A percentile compares a stretch with the other conserved stretches of the same genome.
Evolutionary conservation across 2,113 vertebrate species (phyloP).

Genomic region (Eupsittula cactorum): DNA sequence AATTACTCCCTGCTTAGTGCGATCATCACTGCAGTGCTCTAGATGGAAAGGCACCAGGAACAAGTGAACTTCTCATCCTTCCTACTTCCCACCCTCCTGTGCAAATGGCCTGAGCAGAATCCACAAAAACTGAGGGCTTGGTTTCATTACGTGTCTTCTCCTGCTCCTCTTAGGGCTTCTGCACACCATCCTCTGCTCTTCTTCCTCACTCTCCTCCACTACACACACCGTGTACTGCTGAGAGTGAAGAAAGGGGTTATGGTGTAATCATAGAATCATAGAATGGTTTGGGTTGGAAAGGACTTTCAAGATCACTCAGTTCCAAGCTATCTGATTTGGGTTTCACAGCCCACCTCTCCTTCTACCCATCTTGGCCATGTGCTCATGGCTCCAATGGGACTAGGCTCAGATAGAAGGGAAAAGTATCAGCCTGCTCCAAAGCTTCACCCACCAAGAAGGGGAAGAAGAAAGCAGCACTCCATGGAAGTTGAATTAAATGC

Average conservation of each 20-base stretch:
- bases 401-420: neutral
- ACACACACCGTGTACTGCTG: accelerated
- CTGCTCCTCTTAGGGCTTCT: neutral
- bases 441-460: neutral
- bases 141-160: neutral
- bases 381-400: neutral
- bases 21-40: neutral
- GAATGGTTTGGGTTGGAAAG: neutral
- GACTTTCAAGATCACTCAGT: neutral
- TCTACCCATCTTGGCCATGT: neutral
- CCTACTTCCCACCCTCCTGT: neutral
- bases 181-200: neutral
- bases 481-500: neutral
- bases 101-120: neutral
- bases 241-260: neutral
- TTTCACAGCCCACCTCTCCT: neutral
- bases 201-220: neutral
- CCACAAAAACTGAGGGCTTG: neutral
- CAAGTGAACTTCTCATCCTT: neutral
- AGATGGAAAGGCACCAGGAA: neutral
- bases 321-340: neutral
- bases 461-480: neutral
- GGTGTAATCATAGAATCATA: neutral
- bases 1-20: neutral
- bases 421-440: neutral